phyloP scores from a whole-genome alignment of 2,888 invertebrate species.

The Operophtera brumata region DNA sequence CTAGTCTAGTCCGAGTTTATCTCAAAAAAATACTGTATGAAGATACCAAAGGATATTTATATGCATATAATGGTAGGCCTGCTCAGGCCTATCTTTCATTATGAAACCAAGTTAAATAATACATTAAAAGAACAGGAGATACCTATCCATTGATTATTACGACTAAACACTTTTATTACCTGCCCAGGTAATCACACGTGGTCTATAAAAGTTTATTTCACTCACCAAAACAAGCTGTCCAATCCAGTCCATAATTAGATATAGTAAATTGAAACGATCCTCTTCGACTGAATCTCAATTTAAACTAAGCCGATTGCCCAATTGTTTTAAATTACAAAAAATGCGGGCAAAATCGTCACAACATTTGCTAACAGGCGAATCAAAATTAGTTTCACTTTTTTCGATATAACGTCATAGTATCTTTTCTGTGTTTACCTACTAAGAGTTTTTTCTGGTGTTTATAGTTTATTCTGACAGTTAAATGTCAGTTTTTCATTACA shows the following conservation, averaged over 20 bases:
- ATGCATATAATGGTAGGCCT: no score
- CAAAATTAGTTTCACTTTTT: slow-evolving; percentile 24
- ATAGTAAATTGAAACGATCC: neutral
- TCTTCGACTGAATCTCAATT: slow-evolving; percentile 4
- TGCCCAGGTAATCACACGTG: no score
- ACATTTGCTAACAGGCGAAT: slow-evolving; percentile 2
- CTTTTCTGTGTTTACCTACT: slow-evolving; percentile 3
- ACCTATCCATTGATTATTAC: no score
- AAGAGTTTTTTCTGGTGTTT: neutral
- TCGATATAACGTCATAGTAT: neutral
- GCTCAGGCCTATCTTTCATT: no score
- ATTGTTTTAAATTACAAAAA: slow-evolving; percentile 15
- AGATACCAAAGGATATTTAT: no score
- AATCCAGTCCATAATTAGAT: slow-evolving; percentile 19
- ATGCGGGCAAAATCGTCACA: slow-evolving; percentile 20
- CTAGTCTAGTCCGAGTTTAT: no score
- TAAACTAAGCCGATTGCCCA: slow-evolving; percentile 21
- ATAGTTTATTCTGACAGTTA: neutral
- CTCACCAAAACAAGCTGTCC: slow-evolving; percentile 17
- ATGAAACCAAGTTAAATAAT: no score
- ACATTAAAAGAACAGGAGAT: no score
- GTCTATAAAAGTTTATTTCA: neutral
- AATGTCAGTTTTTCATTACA: slow-evolving; percentile 10
- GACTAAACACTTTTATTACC: no score
- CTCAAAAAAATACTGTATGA: no score